Conservation (phyloP, 2,888 invertebrate species). For the Ceriagrion tenellum region DNA sequence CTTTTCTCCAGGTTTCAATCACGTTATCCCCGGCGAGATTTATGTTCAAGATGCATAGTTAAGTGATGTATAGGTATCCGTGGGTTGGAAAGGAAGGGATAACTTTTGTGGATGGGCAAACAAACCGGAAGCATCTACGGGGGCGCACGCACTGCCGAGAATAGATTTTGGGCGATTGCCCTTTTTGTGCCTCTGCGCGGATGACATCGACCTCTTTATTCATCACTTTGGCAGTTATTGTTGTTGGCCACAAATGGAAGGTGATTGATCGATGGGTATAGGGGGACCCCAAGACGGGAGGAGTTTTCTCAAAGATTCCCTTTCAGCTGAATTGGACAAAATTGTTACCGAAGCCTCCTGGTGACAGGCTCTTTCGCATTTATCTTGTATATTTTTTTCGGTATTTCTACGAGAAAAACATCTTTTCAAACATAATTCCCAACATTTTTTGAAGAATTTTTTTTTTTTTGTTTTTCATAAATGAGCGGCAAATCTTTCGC, state of each 20-base stretch:
- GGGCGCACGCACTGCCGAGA: background rate
- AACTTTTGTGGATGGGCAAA: slow-evolving; percentile 1
- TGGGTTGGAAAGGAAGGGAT: background rate
- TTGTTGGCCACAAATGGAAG: slow-evolving; percentile 14
- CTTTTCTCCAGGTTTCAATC: too few species aligned
- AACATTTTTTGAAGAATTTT: background rate
- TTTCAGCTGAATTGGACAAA: slow-evolving; percentile 32
- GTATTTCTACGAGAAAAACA: background rate
- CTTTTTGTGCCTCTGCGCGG: background rate
- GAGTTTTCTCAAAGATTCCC: slow-evolving; percentile 27
- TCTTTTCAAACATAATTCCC: background rate
- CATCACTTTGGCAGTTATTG: slow-evolving; percentile 35
- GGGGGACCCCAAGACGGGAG: background rate
- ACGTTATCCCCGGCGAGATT: background rate
- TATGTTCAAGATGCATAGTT: background rate
- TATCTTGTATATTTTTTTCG: background rate
- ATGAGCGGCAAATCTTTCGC: background rate
- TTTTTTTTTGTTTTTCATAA: background rate
- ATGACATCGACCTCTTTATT: slow-evolving; percentile 24
- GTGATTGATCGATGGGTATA: background rate
- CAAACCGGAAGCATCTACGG: slow-evolving; percentile 10
- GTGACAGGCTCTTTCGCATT: slow-evolving; percentile 6
- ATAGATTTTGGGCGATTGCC: background rate
- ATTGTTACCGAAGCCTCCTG: background rate
- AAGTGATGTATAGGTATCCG: background rate